A percentile compares a stretch with the other conserved stretches of the same genome.
Conservation (phyloP, 1,140 invertebrate species). For the Brachionus calyciflorus region DNA sequence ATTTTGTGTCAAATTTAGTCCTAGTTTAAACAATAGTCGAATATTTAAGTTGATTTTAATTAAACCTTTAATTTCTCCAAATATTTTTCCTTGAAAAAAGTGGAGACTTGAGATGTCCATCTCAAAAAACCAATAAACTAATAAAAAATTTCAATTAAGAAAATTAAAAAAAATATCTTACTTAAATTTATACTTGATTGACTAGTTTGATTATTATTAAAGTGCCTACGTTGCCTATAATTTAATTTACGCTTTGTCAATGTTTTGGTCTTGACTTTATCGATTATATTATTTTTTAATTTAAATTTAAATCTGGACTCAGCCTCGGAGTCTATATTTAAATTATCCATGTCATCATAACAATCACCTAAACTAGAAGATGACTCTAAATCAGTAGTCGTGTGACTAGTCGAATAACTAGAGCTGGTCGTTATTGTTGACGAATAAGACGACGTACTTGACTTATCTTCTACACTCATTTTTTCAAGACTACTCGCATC, state of each 20-base stretch:
- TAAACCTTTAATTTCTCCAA: too few relatives aligned
- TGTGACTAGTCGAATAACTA: not conserved
- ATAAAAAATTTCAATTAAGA: too few relatives aligned
- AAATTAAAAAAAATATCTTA: too few relatives aligned
- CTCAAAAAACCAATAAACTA: too few relatives aligned
- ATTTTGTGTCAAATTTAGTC: too few relatives aligned
- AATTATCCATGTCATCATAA: constrained; percentile 20
- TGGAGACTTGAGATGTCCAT: too few relatives aligned
- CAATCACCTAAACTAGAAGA: constrained; percentile 19
- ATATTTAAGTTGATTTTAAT: too few relatives aligned
- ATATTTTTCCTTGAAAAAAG: too few relatives aligned
- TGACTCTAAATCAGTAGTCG: constrained; percentile 17
- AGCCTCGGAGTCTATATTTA: not conserved
- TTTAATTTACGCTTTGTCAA: not conserved
- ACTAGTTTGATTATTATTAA: not conserved
- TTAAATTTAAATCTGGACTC: not conserved
- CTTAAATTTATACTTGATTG: constrained; percentile 26
- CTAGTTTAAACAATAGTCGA: too few relatives aligned
- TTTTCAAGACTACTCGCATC: not conserved
- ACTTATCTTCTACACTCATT: constrained; percentile 2
- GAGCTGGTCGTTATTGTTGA: constrained; percentile 15
- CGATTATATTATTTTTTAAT: not conserved
- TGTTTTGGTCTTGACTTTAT: not conserved
- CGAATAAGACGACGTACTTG: not conserved
- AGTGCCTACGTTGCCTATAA: not conserved